Percentiles rank a stretch among this genome's conserved stretches.
Evolutionary conservation across 2,888 invertebrate genomes (phyloP).

Genomic region (Aspidiotus rigidus): DNA sequence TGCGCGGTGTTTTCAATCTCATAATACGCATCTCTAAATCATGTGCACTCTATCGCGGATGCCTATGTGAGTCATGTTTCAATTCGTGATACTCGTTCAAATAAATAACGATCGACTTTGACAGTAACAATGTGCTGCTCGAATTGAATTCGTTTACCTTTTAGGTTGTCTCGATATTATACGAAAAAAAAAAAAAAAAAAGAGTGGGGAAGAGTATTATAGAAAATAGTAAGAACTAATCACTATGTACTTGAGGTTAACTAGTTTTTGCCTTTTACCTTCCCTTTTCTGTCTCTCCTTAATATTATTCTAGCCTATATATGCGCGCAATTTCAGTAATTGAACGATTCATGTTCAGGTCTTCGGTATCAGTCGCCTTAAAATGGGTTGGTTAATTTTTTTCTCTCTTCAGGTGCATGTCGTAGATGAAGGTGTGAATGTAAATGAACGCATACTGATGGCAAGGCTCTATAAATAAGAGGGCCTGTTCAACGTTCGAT

Average conservation of each 20-base stretch:
- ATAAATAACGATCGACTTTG: constrained; percentile 16
- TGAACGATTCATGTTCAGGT: background rate
- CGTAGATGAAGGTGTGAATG: too few species aligned
- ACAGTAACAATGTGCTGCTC: constrained; percentile 5
- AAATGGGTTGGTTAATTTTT: too few species aligned
- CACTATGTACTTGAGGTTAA: background rate
- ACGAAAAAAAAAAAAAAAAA: background rate
- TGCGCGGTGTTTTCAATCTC: constrained; percentile 23
- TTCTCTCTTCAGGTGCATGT: too few species aligned
- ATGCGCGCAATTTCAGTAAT: background rate
- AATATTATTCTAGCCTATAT: background rate
- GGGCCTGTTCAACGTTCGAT: too few species aligned
- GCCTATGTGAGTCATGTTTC: constrained; percentile 21
- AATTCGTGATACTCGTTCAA: constrained; percentile 4
- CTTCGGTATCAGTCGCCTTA: too few species aligned
- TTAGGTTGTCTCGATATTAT: background rate
- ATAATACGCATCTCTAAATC: constrained; percentile 16
- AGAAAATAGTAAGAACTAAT: too few species aligned
- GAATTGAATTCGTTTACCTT: constrained; percentile 7
- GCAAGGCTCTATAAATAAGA: too few species aligned
- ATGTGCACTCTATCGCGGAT: constrained; percentile 1
- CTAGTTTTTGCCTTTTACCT: constrained; percentile 4
- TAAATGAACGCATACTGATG: too few species aligned
- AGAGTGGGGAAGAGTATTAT: background rate
- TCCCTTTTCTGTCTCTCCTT: background rate